Evolutionary conservation across 2,797 vertebrate genomes (phyloP).

Genomic region (Neostethus bicornis): DNA sequence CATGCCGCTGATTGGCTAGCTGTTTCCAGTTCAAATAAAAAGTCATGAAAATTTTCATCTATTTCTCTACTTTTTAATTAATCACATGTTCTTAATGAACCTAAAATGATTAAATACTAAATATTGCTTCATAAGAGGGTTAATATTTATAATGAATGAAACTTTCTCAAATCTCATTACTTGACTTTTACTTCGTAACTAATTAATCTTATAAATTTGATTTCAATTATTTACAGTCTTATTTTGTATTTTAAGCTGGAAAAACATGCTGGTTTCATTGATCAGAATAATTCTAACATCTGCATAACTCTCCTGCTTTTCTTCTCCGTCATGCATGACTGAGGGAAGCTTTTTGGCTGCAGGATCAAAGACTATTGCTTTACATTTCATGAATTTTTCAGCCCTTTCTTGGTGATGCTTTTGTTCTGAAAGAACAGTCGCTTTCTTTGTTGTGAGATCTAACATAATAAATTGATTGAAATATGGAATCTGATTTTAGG

Average conservation of each 20-base stretch:
- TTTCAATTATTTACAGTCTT: slow-evolving; percentile 69
- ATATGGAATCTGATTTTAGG: slow-evolving; percentile 26
- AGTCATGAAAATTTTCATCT: background rate
- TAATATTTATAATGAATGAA: background rate
- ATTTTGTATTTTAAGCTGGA: slow-evolving; percentile 45
- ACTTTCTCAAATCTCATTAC: background rate
- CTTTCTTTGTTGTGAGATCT: slow-evolving; percentile 41
- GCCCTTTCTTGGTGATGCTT: slow-evolving; percentile 8
- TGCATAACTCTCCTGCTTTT: background rate
- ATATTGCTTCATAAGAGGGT: slow-evolving; percentile 5
- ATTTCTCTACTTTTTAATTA: background rate
- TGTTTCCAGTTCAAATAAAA: background rate
- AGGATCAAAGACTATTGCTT: slow-evolving; percentile 48
- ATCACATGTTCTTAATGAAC: background rate
- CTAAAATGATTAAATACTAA: background rate
- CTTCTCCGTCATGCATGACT: slow-evolving; percentile 22
- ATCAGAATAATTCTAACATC: background rate
- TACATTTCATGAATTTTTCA: slow-evolving; percentile 41
- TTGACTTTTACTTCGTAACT: slow-evolving; percentile 53
- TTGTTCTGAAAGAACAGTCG: slow-evolving; percentile 16
- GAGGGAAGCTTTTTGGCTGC: slow-evolving; percentile 13
- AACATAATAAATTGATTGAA: slow-evolving; percentile 13
- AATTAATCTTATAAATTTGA: slow-evolving; percentile 64
- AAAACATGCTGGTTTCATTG: slow-evolving; percentile 1
- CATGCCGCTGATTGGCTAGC: background rate